Percentiles rank a stretch among this genome's conserved stretches.
Evolutionary conservation across 2,113 vertebrate genomes (phyloP).

Genomic region (Rhinopomastus cyanomelas): DNA sequence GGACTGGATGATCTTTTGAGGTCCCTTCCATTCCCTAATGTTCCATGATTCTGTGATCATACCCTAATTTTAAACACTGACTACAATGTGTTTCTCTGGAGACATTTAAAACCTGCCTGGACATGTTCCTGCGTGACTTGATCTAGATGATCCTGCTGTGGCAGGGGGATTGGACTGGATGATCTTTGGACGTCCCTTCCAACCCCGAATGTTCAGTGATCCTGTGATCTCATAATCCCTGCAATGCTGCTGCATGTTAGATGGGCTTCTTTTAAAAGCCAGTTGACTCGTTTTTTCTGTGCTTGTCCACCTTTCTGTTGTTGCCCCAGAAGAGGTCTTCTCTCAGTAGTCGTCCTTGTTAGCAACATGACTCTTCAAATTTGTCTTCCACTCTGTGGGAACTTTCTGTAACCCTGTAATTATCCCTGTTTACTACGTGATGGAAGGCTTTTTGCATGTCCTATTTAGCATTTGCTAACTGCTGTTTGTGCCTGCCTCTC

Average conservation of each 20-base stretch:
- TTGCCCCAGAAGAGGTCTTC: neutral
- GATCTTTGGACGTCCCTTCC: too few relatives aligned
- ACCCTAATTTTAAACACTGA: neutral
- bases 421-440: conserved; percentile 63
- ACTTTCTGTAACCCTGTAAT: conserved; percentile 64
- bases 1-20: too few relatives aligned
- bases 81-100: neutral
- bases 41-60: too few relatives aligned
- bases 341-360: neutral
- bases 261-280: neutral
- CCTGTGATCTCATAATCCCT: neutral
- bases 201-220: too few relatives aligned
- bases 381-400: conserved; percentile 48
- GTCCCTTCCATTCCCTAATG: too few relatives aligned
- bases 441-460: conserved; percentile 61
- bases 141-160: too few relatives aligned
- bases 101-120: too few relatives aligned
- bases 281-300: neutral
- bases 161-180: too few relatives aligned
- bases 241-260: neutral
- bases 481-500: conserved; percentile 53
- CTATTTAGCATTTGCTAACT: conserved; percentile 65
- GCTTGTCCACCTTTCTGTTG: conserved; percentile 2
- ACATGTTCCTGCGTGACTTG: too few relatives aligned
- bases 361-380: conserved; percentile 17